phyloP scores from a whole-genome alignment of 30 jellyfish, hydroid and myxozoan genomes.

The Morbakka virulenta region DNA sequence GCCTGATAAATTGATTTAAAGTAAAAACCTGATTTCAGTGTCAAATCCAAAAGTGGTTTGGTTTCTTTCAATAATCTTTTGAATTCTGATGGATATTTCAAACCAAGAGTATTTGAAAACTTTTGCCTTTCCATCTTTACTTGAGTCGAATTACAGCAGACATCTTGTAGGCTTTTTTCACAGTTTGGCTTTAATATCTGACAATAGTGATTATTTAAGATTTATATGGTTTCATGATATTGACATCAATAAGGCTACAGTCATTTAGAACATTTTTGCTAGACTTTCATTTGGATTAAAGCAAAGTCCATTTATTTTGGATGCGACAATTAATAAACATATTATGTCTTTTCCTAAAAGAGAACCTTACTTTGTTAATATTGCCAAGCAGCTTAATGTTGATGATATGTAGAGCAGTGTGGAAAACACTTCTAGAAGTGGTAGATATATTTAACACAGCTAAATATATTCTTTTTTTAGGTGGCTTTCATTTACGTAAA shows the following conservation, averaged over 20 bases:
- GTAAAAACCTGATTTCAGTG: not conserved
- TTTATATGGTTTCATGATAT: slow-evolving; percentile 7
- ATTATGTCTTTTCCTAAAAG: not conserved
- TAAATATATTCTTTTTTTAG: not conserved
- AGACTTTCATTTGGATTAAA: slow-evolving; percentile 14
- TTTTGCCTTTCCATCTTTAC: slow-evolving; percentile 35
- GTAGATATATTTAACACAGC: not conserved
- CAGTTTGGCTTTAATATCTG: not conserved
- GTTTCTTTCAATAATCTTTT: slow-evolving; percentile 21
- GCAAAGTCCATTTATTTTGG: slow-evolving; percentile 1
- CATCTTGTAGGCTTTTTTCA: slow-evolving; percentile 40
- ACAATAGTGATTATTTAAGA: no score
- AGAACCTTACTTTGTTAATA: slow-evolving; percentile 2
- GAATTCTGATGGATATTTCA: slow-evolving; percentile 8
- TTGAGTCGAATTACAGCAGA: slow-evolving; percentile 30
- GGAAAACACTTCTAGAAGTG: slow-evolving; percentile 8
- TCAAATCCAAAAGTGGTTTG: not conserved
- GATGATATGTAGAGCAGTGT: slow-evolving; percentile 20
- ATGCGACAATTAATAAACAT: slow-evolving; percentile 22
- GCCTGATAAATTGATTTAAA: slow-evolving; percentile 15
- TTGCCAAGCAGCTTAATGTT: slow-evolving; percentile 6
- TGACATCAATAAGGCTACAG: not conserved
- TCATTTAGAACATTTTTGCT: not conserved
- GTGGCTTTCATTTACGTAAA: not conserved
- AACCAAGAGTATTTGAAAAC: slow-evolving; percentile 43